A percentile compares a stretch with the other conserved stretches of the same genome.
Evolutionary conservation across 2,888 invertebrate genomes (phyloP).

Genomic region (Sinotaia quadrata): DNA sequence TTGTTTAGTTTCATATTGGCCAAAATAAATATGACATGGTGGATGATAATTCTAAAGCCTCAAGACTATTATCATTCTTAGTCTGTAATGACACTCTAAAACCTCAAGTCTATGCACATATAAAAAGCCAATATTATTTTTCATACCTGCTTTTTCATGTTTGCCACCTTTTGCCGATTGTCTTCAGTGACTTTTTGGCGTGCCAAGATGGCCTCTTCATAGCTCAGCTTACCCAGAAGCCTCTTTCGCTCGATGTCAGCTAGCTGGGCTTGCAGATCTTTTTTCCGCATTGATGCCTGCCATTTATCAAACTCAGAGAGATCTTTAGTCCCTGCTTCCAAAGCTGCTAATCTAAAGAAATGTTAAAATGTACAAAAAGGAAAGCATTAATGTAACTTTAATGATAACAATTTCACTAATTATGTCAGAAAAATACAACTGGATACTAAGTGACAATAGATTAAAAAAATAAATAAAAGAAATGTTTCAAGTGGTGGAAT

Average conservation of each 20-base stretch:
- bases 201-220: slow-evolving; percentile 72
- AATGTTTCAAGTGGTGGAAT: neutral
- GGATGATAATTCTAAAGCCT: no score
- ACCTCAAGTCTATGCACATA: no score
- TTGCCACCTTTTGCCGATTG: slow-evolving; percentile 65
- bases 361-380: no score
- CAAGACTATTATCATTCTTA: no score
- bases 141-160: slow-evolving; percentile 67
- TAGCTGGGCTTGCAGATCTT: slow-evolving; percentile 64
- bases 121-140: no score
- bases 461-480: neutral
- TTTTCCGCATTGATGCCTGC: slow-evolving; percentile 67
- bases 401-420: neutral
- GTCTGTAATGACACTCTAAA: no score
- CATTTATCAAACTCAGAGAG: slow-evolving; percentile 66
- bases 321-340: slow-evolving; percentile 69
- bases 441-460: neutral
- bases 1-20: no score
- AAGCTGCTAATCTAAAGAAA: slow-evolving; percentile 57
- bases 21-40: no score
- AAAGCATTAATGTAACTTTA: neutral
- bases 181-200: slow-evolving; percentile 64
- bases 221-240: slow-evolving; percentile 70
- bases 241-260: slow-evolving; percentile 68
- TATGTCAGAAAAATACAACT: neutral